These are phyloP conservation scores for Danionella dracula DNA, from an alignment of 2,797 vertebrate genomes.

Conservation along the genomic window DNA sequence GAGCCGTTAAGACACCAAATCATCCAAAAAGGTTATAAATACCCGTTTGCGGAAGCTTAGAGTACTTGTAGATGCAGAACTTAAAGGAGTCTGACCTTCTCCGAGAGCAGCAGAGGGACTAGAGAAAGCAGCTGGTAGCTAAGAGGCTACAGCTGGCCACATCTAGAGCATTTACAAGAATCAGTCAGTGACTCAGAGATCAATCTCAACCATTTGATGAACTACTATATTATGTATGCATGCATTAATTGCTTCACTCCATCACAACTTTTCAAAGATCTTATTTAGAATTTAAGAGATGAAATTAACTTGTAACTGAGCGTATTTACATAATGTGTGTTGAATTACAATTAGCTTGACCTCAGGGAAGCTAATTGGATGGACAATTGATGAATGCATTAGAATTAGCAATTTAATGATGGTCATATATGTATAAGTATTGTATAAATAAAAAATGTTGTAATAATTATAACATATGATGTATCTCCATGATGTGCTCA, in stretches of 20 bases:
- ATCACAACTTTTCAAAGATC: not conserved
- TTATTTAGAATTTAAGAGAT: not conserved
- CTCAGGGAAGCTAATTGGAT: not conserved
- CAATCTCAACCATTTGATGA: not conserved
- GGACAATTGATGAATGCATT: not conserved
- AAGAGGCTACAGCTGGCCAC: slow-evolving; percentile 14
- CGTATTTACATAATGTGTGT: not conserved
- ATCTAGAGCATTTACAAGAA: not conserved
- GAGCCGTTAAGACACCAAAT: not conserved
- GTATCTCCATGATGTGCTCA: too few species aligned
- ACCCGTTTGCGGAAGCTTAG: not conserved
- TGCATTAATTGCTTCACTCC: not conserved
- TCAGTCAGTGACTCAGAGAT: not conserved
- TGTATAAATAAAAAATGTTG: too few species aligned
- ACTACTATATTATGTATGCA: too few species aligned
- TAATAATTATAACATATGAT: too few species aligned
- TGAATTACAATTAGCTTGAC: not conserved
- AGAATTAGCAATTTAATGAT: not conserved
- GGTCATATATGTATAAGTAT: too few species aligned
- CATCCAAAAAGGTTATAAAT: not conserved
- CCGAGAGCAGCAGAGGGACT: slow-evolving; percentile 7
- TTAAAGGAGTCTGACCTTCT: slow-evolving; percentile 16
- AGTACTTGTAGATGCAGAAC: slow-evolving; percentile 2
- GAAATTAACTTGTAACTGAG: not conserved
- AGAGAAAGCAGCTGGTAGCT: slow-evolving; percentile 24